Base-by-base conservation (phyloP, 2,797 vertebrate species). In the Eremophila alpestris region DNA sequence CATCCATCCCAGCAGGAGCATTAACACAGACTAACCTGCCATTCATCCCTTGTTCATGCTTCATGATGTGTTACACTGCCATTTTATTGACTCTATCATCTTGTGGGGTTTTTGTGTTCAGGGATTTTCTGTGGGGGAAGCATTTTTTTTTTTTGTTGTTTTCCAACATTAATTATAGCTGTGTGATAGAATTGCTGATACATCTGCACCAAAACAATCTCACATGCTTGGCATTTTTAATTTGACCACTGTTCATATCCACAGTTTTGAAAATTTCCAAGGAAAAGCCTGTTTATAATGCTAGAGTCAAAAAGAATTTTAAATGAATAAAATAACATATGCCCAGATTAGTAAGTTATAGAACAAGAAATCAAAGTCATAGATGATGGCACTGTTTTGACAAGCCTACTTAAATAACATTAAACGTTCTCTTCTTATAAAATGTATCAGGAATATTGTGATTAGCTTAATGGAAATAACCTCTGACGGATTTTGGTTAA, bases 71-170 rank as follows among this genome's bases (percentile, higher is more conserved):
- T 85, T 86, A 81, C 40, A 67, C 55, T 55, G n/a, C 16, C 26
- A 20, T 83, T 71, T 60, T 65, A 76, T 23, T 41, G 52, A 41
- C 49, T 48, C 26, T 18, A 10, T 59, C 16, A 10, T 63, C 36
- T 73, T 56, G 29, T 23, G 32, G 27, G 18, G 2, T 3, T 90
- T 79, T 19, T n/a, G 16, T 34, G 22, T 1, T 67, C 62, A 43
- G 27, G 4, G 16, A 3, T 34, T 54, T 60, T n/a, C 18, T 18
- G 1, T 0, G 6, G 10, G 4, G 6, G 1, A 7, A 5, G 3
- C 5, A 5, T 5, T 10, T 29, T 40, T 13, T 94, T 36, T 36
- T 29, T 40, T 13, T 94, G 8, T 36, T 85, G 59, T 87, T 91
- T 90, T 78, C 49, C 65, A 88, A 92, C 24, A 88, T 19, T 41